These are phyloP conservation scores for Cotesia glomerata DNA, from an alignment of 1,140 invertebrate genomes.

Conservation along the genomic window DNA sequence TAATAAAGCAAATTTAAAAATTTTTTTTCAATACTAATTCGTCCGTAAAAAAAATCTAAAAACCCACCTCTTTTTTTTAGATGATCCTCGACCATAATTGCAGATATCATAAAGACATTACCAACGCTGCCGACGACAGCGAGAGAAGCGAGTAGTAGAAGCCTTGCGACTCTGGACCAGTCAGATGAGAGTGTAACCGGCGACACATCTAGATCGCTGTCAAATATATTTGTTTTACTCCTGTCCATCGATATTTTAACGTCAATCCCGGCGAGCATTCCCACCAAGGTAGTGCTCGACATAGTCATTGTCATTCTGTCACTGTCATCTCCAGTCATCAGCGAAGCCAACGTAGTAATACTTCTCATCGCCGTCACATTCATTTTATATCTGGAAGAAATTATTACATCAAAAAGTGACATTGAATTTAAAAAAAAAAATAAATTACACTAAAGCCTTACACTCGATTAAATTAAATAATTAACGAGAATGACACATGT, in stretches of 20 bases:
- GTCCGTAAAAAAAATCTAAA: not conserved
- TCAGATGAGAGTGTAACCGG: conserved; percentile 71
- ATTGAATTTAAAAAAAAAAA: too few relatives aligned
- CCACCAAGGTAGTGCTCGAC: conserved; percentile 42
- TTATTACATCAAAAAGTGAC: not conserved
- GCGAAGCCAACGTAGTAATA: conserved; percentile 19
- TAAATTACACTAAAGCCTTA: too few relatives aligned
- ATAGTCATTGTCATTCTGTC: conserved; percentile 30
- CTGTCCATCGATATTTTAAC: conserved; percentile 35
- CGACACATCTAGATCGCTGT: conserved; percentile 58
- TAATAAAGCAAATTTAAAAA: too few relatives aligned
- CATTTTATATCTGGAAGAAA: not conserved
- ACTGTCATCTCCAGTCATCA: conserved; percentile 29
- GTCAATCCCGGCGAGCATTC: conserved; percentile 43
- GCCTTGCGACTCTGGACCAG: conserved; percentile 73
- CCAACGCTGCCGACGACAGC: conserved; percentile 74
- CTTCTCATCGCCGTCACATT: not conserved
- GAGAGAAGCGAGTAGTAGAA: conserved; percentile 71
- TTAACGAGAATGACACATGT: too few relatives aligned
- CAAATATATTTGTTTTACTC: conserved; percentile 30
- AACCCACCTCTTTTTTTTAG: conserved; percentile 71
- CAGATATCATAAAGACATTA: conserved; percentile 79
- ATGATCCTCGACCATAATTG: conserved; percentile 77
- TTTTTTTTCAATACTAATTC: not conserved
- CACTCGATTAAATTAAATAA: too few relatives aligned